Evolutionary conservation across 1,140 invertebrate genomes (phyloP).

Genomic region (Nixonia krombeini): DNA sequence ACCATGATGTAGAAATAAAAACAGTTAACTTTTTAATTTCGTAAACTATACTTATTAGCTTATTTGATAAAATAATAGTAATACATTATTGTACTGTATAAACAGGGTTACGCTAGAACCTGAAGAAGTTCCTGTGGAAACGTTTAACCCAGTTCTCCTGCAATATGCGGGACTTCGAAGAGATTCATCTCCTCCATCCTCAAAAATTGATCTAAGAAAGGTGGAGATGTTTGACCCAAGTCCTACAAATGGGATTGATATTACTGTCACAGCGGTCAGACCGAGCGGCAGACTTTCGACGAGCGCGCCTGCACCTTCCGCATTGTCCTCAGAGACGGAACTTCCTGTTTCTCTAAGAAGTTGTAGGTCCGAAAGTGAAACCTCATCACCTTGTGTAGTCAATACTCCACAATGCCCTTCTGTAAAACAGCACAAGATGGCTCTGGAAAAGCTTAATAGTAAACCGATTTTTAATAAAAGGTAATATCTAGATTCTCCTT

Average conservation of each 20-base stretch:
- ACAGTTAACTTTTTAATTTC: too few species aligned
- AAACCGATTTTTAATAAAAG: conserved; percentile 64
- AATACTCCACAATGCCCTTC: conserved; percentile 72
- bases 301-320: conserved; percentile 76
- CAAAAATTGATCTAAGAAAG: conserved; percentile 48
- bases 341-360: conserved; percentile 58
- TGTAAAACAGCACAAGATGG: conserved; percentile 75
- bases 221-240: conserved; percentile 48
- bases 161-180: conserved; percentile 44
- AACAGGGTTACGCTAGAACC: conserved; percentile 27
- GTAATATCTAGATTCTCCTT: conserved; percentile 4
- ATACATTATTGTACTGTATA: too few species aligned
- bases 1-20: too few species aligned
- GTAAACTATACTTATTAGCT: not conserved
- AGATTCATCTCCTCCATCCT: conserved; percentile 56
- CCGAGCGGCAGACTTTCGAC: conserved; percentile 72
- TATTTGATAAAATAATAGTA: not conserved
- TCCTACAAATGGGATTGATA: conserved; percentile 61
- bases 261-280: conserved; percentile 48
- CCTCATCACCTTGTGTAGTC: conserved; percentile 68
- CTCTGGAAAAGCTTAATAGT: conserved; percentile 73
- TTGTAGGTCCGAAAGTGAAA: conserved; percentile 68
- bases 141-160: conserved; percentile 59
- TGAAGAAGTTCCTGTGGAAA: conserved; percentile 55
- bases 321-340: conserved; percentile 70